These are phyloP conservation scores for Pandemis cinnamomeana DNA, from an alignment of 2,888 invertebrate species.

Conservation along the genomic window DNA sequence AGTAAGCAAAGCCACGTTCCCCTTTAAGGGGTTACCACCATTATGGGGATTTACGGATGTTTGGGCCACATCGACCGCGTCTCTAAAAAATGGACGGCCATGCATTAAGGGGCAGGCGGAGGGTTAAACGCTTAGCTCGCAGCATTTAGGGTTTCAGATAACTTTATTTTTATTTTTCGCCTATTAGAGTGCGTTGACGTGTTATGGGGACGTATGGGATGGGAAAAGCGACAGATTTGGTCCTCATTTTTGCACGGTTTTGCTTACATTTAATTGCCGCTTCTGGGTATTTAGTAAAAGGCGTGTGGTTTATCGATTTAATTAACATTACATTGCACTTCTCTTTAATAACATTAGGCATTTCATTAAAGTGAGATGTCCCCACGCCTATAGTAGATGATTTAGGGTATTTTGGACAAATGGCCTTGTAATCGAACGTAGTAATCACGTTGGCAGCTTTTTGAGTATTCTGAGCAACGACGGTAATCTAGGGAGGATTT, in stretches of 20 bases:
- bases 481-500: too few relatives aligned
- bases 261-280: conserved; percentile 8
- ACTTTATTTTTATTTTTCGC: conserved; percentile 55
- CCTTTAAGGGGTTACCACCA: conserved; percentile 55
- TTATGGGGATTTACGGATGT: conserved; percentile 73
- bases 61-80: conserved; percentile 63
- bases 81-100: conserved; percentile 71
- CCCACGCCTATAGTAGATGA: too few relatives aligned
- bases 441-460: too few relatives aligned
- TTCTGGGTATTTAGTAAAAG: not conserved
- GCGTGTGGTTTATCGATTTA: not conserved
- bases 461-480: too few relatives aligned
- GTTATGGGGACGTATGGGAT: conserved; percentile 21
- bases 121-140: conserved; percentile 62
- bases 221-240: conserved; percentile 20
- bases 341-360: too few relatives aligned
- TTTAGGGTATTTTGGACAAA: too few relatives aligned
- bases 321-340: not conserved
- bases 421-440: too few relatives aligned
- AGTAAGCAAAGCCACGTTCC: conserved; percentile 51
- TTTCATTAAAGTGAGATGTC: too few relatives aligned
- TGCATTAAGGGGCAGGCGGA: conserved; percentile 63
- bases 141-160: conserved; percentile 50
- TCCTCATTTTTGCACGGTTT: conserved; percentile 2
- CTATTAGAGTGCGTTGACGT: conserved; percentile 44